Conservation (phyloP, 2,888 invertebrate genomes). For the Sylvicola cinctus region DNA sequence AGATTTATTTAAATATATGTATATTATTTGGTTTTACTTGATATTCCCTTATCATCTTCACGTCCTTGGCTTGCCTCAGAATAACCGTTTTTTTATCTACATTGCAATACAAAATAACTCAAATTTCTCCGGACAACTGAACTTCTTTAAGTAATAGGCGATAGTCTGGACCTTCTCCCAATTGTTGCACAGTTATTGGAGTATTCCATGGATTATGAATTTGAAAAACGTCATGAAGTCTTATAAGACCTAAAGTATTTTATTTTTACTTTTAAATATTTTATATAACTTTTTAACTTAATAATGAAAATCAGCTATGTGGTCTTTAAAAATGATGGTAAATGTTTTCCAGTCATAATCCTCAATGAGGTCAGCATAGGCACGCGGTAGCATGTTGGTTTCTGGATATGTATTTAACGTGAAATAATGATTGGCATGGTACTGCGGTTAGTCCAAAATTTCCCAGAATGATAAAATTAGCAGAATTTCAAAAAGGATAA, state of each 20-base stretch:
- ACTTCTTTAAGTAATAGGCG: slow-evolving; percentile 57
- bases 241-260: slow-evolving; percentile 46
- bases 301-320: slow-evolving; percentile 38
- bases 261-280: no score
- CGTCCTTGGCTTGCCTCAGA: slow-evolving; percentile 53
- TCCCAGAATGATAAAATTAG: slow-evolving; percentile 40
- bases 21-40: no score
- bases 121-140: slow-evolving; percentile 43
- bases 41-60: slow-evolving; percentile 65
- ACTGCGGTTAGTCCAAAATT: slow-evolving; percentile 22
- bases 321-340: slow-evolving; percentile 65
- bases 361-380: slow-evolving; percentile 51
- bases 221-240: slow-evolving; percentile 61
- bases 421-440: slow-evolving; percentile 28
- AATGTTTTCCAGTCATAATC: slow-evolving; percentile 61
- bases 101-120: slow-evolving; percentile 57
- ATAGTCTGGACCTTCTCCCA: slow-evolving; percentile 29
- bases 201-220: slow-evolving; percentile 40
- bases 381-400: slow-evolving; percentile 37
- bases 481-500: slow-evolving; percentile 54
- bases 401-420: slow-evolving; percentile 52
- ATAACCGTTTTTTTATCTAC: slow-evolving; percentile 41
- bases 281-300: no score
- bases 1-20: no score
- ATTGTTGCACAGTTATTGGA: slow-evolving; percentile 42